These are phyloP conservation scores for Solenodon paradoxus DNA, from an alignment of 2,113 vertebrate species.

Conservation along the genomic window DNA sequence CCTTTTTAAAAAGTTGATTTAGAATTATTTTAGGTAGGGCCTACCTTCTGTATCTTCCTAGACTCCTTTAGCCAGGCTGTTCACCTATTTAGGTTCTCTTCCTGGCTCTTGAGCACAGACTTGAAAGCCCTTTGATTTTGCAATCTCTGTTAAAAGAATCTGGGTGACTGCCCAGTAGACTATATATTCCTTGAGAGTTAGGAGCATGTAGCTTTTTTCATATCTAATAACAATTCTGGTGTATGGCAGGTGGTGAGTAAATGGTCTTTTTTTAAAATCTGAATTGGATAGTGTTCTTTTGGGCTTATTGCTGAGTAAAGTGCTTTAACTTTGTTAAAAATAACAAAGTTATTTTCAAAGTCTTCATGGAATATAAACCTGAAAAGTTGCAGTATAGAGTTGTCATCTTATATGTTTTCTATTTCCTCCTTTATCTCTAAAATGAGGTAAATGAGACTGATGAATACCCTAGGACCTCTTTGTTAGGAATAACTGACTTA, in stretches of 20 bases:
- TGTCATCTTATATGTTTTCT: background rate
- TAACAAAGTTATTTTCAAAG: slow-evolving; percentile 45
- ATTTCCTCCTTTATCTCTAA: background rate
- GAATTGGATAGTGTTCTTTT: slow-evolving; percentile 36
- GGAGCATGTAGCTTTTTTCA: background rate
- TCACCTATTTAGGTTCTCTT: background rate
- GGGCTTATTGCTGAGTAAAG: background rate
- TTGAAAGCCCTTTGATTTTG: background rate
- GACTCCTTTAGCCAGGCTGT: background rate
- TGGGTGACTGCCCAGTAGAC: background rate
- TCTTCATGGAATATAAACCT: slow-evolving; percentile 17
- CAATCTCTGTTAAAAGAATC: background rate
- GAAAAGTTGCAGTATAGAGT: slow-evolving; percentile 10
- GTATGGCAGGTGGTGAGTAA: background rate
- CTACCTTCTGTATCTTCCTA: background rate
- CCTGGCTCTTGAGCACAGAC: background rate
- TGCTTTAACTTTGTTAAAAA: slow-evolving; percentile 46
- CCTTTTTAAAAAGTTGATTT: background rate
- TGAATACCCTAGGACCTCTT: slow-evolving; percentile 14
- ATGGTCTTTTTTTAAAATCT: slow-evolving; percentile 40
- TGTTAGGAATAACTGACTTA: background rate
- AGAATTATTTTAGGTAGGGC: background rate
- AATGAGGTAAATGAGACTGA: background rate
- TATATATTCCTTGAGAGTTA: background rate
- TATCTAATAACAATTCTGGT: background rate